Conservation (phyloP, 2,113 vertebrate species). For the Sylvia atricapilla region DNA sequence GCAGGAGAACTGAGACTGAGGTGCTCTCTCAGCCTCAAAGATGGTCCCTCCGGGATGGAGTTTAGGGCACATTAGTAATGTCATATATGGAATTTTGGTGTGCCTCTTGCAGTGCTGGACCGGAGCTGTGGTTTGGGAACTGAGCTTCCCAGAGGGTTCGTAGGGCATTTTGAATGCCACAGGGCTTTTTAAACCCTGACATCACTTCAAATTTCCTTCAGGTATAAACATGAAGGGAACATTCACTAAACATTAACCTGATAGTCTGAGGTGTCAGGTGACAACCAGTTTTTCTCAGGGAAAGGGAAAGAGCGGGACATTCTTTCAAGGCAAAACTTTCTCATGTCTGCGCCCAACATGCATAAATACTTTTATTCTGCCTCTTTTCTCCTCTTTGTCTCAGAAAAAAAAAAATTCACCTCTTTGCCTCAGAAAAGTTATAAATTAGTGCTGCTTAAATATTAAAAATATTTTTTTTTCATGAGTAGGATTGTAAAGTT, state of each 20-base stretch:
- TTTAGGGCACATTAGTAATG: not conserved
- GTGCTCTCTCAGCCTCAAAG: not conserved
- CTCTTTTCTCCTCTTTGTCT: not conserved
- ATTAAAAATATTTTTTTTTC: not conserved
- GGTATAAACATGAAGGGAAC: not conserved
- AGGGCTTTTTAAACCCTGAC: not conserved
- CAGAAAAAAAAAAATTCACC: not conserved
- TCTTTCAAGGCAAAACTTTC: not conserved
- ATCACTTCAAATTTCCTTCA: not conserved
- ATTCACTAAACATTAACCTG: not conserved
- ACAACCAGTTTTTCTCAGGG: not conserved
- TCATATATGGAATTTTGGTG: not conserved
- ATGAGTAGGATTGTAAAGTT: not conserved
- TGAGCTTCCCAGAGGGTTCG: rapidly evolving
- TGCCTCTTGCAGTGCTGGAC: not conserved
- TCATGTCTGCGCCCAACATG: rapidly evolving
- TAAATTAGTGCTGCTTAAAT: not conserved
- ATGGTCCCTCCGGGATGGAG: not conserved
- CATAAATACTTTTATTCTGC: not conserved
- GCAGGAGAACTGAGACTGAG: not conserved
- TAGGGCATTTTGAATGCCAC: not conserved
- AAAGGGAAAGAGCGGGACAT: not conserved
- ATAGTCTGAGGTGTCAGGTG: not conserved
- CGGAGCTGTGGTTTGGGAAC: not conserved
- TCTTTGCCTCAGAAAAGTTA: not conserved